Conservation (phyloP, 1,140 invertebrate species). For the Anadara kagoshimensis region DNA sequence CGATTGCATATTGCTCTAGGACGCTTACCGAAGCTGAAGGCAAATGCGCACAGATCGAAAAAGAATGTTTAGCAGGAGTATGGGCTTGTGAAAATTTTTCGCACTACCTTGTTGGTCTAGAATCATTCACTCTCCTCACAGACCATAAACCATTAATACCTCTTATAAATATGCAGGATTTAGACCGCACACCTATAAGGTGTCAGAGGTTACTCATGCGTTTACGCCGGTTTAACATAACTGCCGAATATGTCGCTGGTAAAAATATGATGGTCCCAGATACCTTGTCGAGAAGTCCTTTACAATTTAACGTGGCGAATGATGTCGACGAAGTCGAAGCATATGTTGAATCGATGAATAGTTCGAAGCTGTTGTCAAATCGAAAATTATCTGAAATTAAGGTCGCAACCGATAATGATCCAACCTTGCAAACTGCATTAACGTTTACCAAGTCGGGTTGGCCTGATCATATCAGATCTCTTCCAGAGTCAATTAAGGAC, state of each 20-base stretch:
- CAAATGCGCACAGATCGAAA: constrained; percentile 76
- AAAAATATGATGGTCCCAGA: constrained; percentile 36
- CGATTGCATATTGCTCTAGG: constrained; percentile 72
- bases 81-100: constrained; percentile 77
- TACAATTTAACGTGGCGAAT: too few species aligned
- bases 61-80: constrained; percentile 75
- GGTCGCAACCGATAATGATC: too few species aligned
- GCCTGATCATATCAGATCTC: too few species aligned
- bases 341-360: too few species aligned
- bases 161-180: constrained; percentile 39
- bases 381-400: too few species aligned
- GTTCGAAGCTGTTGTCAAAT: too few species aligned
- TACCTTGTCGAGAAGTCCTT: constrained; percentile 23
- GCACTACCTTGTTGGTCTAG: too few species aligned
- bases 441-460: too few species aligned
- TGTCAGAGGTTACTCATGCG: constrained; percentile 44
- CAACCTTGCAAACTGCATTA: too few species aligned
- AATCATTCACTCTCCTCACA: too few species aligned
- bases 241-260: constrained; percentile 35
- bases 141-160: constrained; percentile 69
- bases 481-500: too few species aligned
- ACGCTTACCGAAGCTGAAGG: constrained; percentile 71
- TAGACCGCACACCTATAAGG: constrained; percentile 29
- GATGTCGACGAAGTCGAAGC: too few species aligned
- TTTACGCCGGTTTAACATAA: constrained; percentile 31